Evolutionary conservation across 2,888 invertebrate species (phyloP).

Genomic region (Griposia aprilina): DNA sequence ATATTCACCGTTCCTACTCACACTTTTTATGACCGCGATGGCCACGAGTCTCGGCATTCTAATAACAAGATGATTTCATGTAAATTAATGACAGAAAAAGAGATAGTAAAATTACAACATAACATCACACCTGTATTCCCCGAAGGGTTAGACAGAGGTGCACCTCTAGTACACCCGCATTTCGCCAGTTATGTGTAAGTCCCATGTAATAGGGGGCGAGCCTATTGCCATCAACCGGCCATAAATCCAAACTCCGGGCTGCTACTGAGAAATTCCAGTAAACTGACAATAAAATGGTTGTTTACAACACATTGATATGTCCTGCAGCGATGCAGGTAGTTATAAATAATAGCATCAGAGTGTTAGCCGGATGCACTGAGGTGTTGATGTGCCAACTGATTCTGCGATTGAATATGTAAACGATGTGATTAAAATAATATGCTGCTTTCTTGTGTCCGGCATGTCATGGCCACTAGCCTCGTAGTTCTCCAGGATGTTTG

Average conservation of each 20-base stretch:
- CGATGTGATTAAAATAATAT: constrained; percentile 37
- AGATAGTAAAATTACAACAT: neutral
- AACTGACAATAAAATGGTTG: constrained; percentile 27
- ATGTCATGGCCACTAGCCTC: constrained; percentile 14
- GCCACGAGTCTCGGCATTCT: neutral
- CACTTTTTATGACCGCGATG: neutral
- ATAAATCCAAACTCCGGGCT: neutral
- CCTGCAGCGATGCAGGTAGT: constrained; percentile 46
- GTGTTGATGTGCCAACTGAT: constrained; percentile 72
- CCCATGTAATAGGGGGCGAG: too few species aligned
- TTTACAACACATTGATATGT: constrained; percentile 52
- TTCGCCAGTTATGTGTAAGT: neutral
- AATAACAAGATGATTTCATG: neutral
- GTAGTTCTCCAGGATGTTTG: neutral
- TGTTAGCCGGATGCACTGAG: constrained; percentile 68
- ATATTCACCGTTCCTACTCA: neutral
- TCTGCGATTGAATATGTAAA: constrained; percentile 69
- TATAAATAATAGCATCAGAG: constrained; percentile 54
- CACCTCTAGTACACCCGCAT: neutral
- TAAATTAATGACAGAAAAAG: neutral
- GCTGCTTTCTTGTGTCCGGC: constrained; percentile 52
- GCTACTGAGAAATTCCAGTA: neutral
- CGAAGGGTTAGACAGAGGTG: neutral
- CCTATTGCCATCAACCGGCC: too few species aligned
- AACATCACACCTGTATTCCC: neutral